Percentiles rank a stretch among this genome's conserved stretches.
Conservation (phyloP, 2,113 vertebrate species). For the Scortum barcoo region DNA sequence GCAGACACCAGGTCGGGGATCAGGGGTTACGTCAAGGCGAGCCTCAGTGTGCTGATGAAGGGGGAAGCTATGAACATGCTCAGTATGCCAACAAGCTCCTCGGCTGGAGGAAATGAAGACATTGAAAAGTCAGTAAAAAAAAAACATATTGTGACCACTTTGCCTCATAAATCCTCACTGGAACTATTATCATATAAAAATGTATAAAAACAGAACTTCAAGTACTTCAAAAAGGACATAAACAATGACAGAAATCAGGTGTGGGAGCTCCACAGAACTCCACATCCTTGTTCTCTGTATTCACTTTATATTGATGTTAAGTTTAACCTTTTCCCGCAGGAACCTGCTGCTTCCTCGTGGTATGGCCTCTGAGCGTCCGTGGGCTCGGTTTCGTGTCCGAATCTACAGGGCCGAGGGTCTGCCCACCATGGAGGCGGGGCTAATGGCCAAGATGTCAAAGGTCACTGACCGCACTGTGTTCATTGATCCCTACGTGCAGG, state of each 20-base stretch:
- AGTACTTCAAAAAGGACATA: neutral
- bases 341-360: constrained; percentile 92
- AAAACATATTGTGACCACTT: no score
- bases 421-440: constrained; percentile 89
- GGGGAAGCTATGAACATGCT: constrained; percentile 84
- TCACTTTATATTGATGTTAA: no score
- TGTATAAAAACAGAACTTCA: neutral
- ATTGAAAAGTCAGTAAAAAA: constrained; percentile 89
- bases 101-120: constrained; percentile 82
- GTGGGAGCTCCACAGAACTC: no score
- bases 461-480: constrained; percentile 91
- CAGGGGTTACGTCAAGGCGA: constrained; percentile 95
- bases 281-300: no score
- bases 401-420: constrained; percentile 91
- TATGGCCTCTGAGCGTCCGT: constrained; percentile 90
- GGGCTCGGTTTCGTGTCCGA: constrained; percentile 90
- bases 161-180: neutral
- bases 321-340: constrained; percentile 71
- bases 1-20: constrained; percentile 89
- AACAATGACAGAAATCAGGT: neutral
- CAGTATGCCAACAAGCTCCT: constrained; percentile 67
- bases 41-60: constrained; percentile 86
- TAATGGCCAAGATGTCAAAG: constrained; percentile 91
- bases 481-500: constrained; percentile 90
- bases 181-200: neutral